phyloP scores from a whole-genome alignment of 2,113 vertebrate genomes.

The Tenebrosternarchus preto region DNA sequence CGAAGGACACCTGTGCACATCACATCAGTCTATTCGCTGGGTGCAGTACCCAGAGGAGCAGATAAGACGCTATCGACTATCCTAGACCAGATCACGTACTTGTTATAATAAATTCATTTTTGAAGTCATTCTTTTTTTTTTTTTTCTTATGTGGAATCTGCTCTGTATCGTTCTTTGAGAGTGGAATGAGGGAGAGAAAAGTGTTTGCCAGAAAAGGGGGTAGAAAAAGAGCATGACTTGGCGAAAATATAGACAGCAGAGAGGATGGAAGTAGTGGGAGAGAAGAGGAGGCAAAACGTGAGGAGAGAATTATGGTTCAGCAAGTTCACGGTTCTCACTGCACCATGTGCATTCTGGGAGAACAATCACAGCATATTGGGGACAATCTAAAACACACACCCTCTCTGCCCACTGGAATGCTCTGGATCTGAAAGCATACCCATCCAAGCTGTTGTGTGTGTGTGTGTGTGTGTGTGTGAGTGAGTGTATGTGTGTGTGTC shows the following conservation, averaged over 20 bases:
- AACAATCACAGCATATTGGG: constrained; percentile 26
- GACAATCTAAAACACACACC: constrained; percentile 29
- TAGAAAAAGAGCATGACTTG: constrained; percentile 45
- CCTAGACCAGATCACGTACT: too few species aligned
- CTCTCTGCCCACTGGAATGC: constrained; percentile 13
- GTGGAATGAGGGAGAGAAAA: not conserved
- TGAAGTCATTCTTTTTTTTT: not conserved
- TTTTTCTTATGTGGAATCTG: not conserved
- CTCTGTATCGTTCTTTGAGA: not conserved
- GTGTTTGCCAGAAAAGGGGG: not conserved
- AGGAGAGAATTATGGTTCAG: constrained; percentile 10
- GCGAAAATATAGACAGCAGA: constrained; percentile 29
- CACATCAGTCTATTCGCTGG: not conserved
- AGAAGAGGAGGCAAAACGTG: not conserved
- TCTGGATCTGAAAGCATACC: constrained; percentile 6
- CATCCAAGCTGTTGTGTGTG: not conserved
- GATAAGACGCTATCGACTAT: too few species aligned
- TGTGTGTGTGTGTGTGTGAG: constrained; percentile 4
- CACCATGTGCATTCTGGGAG: constrained; percentile 37
- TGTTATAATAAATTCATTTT: too few species aligned
- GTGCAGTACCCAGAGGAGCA: too few species aligned
- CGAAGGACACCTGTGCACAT: not conserved
- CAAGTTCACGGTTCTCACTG: constrained; percentile 28
- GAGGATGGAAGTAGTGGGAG: constrained; percentile 28
- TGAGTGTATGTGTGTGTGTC: not conserved